Conservation (phyloP, 2,113 vertebrate genomes). For the Tricholaema leucomelas region DNA sequence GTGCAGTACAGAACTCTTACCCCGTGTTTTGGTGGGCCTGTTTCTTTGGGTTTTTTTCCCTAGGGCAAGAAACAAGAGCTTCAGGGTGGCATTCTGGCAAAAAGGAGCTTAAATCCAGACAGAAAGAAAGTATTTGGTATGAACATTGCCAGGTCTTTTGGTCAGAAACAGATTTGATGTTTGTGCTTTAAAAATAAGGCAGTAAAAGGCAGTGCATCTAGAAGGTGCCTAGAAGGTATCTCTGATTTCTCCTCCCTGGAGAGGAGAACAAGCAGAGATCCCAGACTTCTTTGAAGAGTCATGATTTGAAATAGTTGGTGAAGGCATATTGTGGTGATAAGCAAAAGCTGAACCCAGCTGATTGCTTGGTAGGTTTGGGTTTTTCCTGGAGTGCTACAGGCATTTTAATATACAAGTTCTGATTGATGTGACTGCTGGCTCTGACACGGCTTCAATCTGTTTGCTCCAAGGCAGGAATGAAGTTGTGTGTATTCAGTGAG, state of each 20-base stretch:
- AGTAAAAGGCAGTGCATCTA: not conserved
- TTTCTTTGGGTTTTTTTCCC: rapidly evolving
- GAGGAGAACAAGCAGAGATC: not conserved
- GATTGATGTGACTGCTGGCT: not conserved
- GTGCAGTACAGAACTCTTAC: not conserved
- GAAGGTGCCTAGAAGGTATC: not conserved
- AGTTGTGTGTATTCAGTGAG: not conserved
- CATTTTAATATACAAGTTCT: not conserved
- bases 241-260: not conserved
- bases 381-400: not conserved
- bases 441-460: not conserved
- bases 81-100: not conserved
- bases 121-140: not conserved
- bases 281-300: not conserved
- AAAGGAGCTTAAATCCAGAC: not conserved
- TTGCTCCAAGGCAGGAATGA: slow-evolving; percentile 5
- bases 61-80: not conserved
- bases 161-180: not conserved
- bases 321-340: not conserved
- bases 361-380: not conserved
- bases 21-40: not conserved
- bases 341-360: not conserved
- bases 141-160: not conserved
- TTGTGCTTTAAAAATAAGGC: not conserved
- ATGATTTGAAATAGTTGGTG: not conserved